Base-by-base conservation (phyloP, 2,113 vertebrate species). In the Melierax canorus region DNA sequence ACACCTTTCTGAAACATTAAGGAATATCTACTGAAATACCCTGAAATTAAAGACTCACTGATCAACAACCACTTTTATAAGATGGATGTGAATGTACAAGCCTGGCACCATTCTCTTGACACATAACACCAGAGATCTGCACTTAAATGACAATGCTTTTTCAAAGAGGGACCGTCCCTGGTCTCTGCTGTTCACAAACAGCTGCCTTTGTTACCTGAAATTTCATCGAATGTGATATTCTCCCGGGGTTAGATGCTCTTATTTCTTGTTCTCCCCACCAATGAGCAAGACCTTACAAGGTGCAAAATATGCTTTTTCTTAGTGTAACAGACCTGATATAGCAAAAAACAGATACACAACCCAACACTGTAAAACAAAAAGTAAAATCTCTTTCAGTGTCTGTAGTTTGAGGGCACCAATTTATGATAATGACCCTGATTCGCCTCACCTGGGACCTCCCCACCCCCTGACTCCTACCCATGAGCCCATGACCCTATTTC, bases 271-370 rank as follows among this genome's bases (percentile, higher is more conserved):
- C 10, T 3, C 7, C 20, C 10, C 43, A 53, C 5, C 38, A 26
- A 20, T 1, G 12, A 15, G 18, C 38, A 55, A 53, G 7, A 12
- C 26, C 24, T 21, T 32, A 9, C 17, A 9, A 43, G 4, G 20
- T 9, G 3, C 60, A 50, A 45, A 14, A 19, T 17, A 14, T 24
- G 27, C 6, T 20, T 41, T 13, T 43, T 38, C 51, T 12, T 38
- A 30, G 36, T 1, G 0, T 16, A 58, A 41, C 1, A 0, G 30
- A 39, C 16, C 18, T 23, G 18, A 6, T 7, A 22, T 0, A 2
- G 9, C 43, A 26, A 18, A 18, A 15, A 7, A n/a, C 39, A 34
- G 10, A 2, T 0, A 4, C 4, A 1, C 15, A 48, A 39, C 29
- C 71, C 38, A 27, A 20, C 5, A 21, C 45, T 90, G 50, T 22